Evolutionary conservation across 2,113 vertebrate genomes (phyloP).

Genomic region (Canis aureus): DNA sequence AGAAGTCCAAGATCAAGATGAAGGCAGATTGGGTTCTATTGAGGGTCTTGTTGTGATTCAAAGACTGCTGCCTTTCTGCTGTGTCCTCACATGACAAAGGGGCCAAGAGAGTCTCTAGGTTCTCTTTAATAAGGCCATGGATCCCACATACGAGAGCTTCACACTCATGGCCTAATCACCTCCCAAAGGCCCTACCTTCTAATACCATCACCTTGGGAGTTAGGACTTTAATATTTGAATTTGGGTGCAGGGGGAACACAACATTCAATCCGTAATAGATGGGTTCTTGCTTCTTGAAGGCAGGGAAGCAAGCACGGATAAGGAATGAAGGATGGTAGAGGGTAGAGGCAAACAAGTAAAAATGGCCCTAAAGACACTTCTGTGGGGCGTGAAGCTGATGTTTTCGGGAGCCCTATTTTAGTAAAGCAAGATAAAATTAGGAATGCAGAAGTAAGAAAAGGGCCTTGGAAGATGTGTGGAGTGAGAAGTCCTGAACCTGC

Average conservation of each 20-base stretch:
- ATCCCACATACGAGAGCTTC: background rate
- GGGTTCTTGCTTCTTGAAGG: background rate
- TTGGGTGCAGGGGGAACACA: no score
- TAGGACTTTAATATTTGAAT: background rate
- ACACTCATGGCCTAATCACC: background rate
- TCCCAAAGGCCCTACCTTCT: background rate
- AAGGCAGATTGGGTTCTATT: background rate
- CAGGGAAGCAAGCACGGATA: no score
- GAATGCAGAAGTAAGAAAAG: background rate
- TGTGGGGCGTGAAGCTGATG: background rate
- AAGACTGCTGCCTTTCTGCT: background rate
- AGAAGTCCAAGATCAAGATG: background rate
- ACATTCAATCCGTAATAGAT: background rate
- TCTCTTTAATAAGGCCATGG: background rate
- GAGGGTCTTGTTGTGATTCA: background rate
- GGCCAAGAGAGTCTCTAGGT: accelerated
- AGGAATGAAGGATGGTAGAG: background rate
- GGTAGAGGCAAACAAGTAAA: background rate
- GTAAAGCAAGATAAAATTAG: background rate
- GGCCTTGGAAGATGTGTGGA: background rate
- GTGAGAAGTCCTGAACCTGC: accelerated
- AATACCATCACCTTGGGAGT: background rate
- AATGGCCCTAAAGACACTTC: background rate
- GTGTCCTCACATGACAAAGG: background rate
- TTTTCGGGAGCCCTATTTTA: background rate